Percentiles rank a stretch among this genome's conserved stretches.
These are phyloP conservation scores for Chymomyza caudatula DNA, from an alignment of 2,888 invertebrate genomes.

Conservation along the genomic window DNA sequence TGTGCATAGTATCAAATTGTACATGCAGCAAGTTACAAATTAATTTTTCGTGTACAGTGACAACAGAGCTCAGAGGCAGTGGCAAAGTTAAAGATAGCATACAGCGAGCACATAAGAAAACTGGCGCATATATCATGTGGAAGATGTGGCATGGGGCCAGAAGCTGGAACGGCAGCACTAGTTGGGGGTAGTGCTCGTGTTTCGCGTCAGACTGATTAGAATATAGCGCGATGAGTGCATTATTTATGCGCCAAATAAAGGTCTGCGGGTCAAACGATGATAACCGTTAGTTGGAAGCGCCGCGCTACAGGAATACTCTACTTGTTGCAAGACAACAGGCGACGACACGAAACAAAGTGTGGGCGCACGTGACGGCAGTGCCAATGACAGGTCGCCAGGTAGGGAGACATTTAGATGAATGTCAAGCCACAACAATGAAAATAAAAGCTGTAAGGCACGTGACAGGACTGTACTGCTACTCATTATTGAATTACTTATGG, in stretches of 20 bases:
- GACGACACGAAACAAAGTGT: conserved; percentile 51
- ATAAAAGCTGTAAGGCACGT: conserved; percentile 63
- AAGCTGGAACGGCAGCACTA: not conserved
- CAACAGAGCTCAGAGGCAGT: conserved; percentile 30
- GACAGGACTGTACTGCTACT: conserved; percentile 58
- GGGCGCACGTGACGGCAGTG: conserved; percentile 58
- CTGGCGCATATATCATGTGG: conserved; percentile 46
- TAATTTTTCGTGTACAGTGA: conserved; percentile 64
- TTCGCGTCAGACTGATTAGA: conserved; percentile 70
- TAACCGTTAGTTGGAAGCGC: conserved; percentile 12
- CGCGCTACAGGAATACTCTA: not conserved
- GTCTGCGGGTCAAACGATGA: conserved; percentile 65
- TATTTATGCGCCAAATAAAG: conserved; percentile 62
- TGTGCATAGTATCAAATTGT: conserved; percentile 31
- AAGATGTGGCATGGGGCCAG: not conserved
- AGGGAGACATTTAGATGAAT: conserved; percentile 15
- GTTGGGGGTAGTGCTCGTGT: conserved; percentile 42
- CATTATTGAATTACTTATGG: conserved; percentile 64
- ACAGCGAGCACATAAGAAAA: conserved; percentile 35
- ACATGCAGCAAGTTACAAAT: conserved; percentile 59
- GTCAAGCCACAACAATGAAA: conserved; percentile 56
- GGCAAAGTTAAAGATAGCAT: conserved; percentile 3
- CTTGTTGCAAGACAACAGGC: conserved; percentile 1
- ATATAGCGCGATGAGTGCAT: conserved; percentile 57
- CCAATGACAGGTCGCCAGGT: conserved; percentile 54